Percentiles rank a stretch among this genome's conserved stretches.
Conservation (phyloP, 2,113 vertebrate genomes). For the Oxyura jamaicensis region DNA sequence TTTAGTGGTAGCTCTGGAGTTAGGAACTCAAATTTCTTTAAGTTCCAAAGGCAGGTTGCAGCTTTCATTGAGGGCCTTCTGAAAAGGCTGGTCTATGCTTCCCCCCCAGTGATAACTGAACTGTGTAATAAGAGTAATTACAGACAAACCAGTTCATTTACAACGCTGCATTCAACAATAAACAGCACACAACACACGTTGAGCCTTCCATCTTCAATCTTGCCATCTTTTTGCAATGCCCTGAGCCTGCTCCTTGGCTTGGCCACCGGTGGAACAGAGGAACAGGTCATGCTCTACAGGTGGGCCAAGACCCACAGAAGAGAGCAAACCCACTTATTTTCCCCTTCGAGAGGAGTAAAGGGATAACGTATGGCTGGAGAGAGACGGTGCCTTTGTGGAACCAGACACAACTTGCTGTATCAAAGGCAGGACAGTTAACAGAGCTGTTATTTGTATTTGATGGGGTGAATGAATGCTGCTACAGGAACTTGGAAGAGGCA, state of each 20-base stretch:
- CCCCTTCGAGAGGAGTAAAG: background rate
- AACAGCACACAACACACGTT: background rate
- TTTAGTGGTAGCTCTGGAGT: background rate
- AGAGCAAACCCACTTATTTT: background rate
- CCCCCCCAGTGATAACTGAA: constrained; percentile 19
- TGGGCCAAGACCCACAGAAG: background rate
- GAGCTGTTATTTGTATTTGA: no score
- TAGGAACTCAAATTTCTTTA: background rate
- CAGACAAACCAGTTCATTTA: background rate
- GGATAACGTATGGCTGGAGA: background rate
- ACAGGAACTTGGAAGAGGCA: background rate
- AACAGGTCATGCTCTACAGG: accelerated
- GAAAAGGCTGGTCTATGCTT: background rate
- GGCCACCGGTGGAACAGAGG: background rate
- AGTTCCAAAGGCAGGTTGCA: constrained; percentile 13
- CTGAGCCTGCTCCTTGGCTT: background rate
- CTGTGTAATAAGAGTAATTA: constrained; percentile 19
- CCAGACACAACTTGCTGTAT: background rate
- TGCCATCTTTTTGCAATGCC: accelerated
- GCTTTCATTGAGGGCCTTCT: background rate
- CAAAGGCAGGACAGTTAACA: background rate
- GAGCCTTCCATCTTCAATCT: background rate
- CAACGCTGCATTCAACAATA: background rate
- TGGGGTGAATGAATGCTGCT: background rate
- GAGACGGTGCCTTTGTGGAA: background rate